Percentiles rank a stretch among this genome's conserved stretches.
phyloP scores from a whole-genome alignment of 2,888 invertebrate species.

The Sphaerophoria taeniata region DNA sequence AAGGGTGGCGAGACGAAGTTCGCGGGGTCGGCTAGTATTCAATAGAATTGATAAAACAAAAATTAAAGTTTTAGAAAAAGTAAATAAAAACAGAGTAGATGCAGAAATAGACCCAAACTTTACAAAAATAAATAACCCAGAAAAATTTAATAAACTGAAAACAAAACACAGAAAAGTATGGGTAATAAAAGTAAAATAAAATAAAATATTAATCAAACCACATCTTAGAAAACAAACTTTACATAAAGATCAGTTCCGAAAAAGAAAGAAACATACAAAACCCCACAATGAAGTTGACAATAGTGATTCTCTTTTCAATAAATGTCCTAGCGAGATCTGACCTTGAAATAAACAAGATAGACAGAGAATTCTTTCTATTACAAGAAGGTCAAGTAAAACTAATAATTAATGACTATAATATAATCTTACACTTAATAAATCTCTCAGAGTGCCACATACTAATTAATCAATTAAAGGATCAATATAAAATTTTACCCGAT shows the following conservation, averaged over 20 bases:
- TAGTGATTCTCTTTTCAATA: background rate
- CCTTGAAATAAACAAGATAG: background rate
- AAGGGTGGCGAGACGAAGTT: too few species aligned
- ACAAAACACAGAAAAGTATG: background rate
- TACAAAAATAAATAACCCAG: slow-evolving; percentile 5
- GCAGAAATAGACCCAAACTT: background rate
- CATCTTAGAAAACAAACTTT: background rate
- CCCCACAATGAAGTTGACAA: background rate
- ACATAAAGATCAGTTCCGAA: slow-evolving; percentile 5
- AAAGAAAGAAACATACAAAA: background rate
- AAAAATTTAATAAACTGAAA: slow-evolving; percentile 6
- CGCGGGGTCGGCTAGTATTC: too few species aligned
- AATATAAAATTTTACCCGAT: background rate
- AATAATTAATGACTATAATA: background rate
- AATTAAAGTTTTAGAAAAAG: background rate
- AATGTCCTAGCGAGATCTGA: background rate
- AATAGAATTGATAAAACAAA: background rate
- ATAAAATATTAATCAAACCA: background rate
- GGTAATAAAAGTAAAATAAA: background rate
- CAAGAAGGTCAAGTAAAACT: background rate
- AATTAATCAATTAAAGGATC: background rate
- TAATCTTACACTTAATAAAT: background rate
- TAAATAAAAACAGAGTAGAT: background rate
- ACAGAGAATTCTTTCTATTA: background rate
- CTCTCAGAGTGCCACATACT: background rate